phyloP scores from a whole-genome alignment of 2,888 invertebrate species.

The Cosmorhoe ocellata region DNA sequence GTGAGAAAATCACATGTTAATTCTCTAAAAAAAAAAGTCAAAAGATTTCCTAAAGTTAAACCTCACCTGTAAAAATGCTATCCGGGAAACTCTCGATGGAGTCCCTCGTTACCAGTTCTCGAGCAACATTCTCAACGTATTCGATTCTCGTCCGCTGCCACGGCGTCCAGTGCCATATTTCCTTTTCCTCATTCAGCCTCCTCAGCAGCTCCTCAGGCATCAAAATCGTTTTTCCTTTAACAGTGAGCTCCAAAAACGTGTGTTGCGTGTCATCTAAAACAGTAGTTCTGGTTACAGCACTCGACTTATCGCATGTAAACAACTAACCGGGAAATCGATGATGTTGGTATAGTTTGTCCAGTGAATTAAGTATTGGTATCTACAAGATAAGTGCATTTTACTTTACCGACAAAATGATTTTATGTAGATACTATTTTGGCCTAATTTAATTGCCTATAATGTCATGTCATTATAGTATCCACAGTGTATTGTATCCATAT shows the following conservation, averaged over 20 bases:
- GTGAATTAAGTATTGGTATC: slow-evolving; percentile 4
- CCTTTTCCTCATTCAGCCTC: slow-evolving; percentile 55
- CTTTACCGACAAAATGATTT: too few relatives aligned
- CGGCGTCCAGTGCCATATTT: slow-evolving; percentile 72
- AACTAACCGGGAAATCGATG: slow-evolving; percentile 7
- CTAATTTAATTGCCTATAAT: too few relatives aligned
- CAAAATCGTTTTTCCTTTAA: slow-evolving; percentile 57
- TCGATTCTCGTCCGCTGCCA: slow-evolving; percentile 66
- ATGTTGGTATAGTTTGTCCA: neutral
- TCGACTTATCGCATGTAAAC: slow-evolving; percentile 3
- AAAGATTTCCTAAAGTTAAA: too few relatives aligned
- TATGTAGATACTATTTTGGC: too few relatives aligned
- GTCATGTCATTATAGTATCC: too few relatives aligned
- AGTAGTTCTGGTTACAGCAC: neutral
- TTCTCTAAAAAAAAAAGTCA: too few relatives aligned
- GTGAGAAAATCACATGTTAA: too few relatives aligned
- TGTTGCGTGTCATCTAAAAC: slow-evolving; percentile 51
- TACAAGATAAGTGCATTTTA: neutral
- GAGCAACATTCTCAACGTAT: slow-evolving; percentile 50
- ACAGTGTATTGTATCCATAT: too few relatives aligned
- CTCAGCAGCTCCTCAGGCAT: slow-evolving; percentile 56
- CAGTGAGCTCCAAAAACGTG: slow-evolving; percentile 32
- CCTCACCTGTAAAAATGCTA: slow-evolving; percentile 65
- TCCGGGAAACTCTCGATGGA: slow-evolving; percentile 83
- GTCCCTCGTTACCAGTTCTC: slow-evolving; percentile 43